Percentiles rank a stretch among this genome's conserved stretches.
Evolutionary conservation across 2,113 vertebrate species (phyloP).

Genomic region (Diadophis punctatus): DNA sequence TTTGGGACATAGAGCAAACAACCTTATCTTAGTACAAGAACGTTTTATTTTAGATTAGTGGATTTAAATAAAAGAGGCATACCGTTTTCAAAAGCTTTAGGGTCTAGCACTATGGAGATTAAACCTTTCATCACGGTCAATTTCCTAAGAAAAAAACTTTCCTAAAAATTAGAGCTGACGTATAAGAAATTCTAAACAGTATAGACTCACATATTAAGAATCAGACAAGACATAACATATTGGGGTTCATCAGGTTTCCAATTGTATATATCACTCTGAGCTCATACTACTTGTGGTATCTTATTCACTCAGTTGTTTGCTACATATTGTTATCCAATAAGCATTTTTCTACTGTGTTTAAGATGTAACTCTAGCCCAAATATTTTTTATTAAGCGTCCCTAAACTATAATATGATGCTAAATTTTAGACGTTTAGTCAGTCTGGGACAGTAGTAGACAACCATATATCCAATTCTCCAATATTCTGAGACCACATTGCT

Average conservation of each 20-base stretch:
- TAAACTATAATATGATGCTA: conserved; percentile 15
- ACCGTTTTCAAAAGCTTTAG: background rate
- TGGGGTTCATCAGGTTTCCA: background rate
- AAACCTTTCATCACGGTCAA: background rate
- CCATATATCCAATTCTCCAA: background rate
- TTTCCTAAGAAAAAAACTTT: background rate
- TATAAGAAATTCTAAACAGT: background rate
- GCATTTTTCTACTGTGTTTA: background rate
- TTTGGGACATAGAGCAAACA: background rate
- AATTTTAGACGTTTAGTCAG: background rate
- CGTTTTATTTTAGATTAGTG: background rate
- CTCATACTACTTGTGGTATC: conserved; percentile 30
- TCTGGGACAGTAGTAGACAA: conserved; percentile 2
- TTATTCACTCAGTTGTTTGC: conserved; percentile 23
- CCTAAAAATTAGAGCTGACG: background rate
- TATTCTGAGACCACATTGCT: background rate
- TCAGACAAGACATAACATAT: background rate
- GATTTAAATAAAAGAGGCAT: background rate
- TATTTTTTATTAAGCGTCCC: conserved; percentile 33
- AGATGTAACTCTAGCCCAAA: conserved; percentile 40
- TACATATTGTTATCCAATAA: conserved; percentile 49
- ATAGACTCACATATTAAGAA: background rate
- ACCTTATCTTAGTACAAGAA: background rate
- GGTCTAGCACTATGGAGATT: background rate
- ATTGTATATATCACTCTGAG: conserved; percentile 18